phyloP scores from a whole-genome alignment of 1,140 invertebrate species.

The Notospermus geniculatus region DNA sequence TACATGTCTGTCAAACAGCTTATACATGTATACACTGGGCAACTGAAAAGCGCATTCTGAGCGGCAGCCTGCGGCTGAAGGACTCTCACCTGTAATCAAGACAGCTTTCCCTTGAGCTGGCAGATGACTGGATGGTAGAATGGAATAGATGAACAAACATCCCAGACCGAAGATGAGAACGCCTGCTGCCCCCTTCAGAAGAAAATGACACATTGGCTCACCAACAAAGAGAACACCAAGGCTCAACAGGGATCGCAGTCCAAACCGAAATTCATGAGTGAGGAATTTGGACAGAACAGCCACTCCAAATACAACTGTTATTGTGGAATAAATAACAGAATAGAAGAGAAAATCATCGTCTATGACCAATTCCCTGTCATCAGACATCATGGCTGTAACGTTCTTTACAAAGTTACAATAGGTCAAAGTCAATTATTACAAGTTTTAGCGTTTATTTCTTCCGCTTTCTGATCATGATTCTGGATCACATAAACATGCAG shows the following conservation, averaged over 20 bases:
- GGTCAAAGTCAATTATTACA: too few species aligned
- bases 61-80: background rate
- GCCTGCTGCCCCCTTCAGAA: slow-evolving; percentile 49
- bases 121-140: slow-evolving; percentile 48
- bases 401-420: too few species aligned
- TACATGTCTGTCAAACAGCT: too few species aligned
- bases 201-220: slow-evolving; percentile 52
- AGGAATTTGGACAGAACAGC: slow-evolving; percentile 52
- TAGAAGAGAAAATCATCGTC: slow-evolving; percentile 51
- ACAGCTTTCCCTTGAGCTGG: slow-evolving; percentile 46
- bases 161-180: slow-evolving; percentile 42
- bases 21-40: too few species aligned
- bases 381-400: background rate
- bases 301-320: slow-evolving; percentile 51
- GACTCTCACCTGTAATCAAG: slow-evolving; percentile 43
- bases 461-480: too few species aligned
- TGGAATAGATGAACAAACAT: slow-evolving; percentile 49
- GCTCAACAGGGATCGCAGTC: slow-evolving; percentile 48
- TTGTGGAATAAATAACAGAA: slow-evolving; percentile 48
- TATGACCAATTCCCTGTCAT: slow-evolving; percentile 17
- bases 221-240: slow-evolving; percentile 48
- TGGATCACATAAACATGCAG: too few species aligned
- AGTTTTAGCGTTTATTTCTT: too few species aligned
- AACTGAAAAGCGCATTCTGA: background rate
- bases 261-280: slow-evolving; percentile 52